These are phyloP conservation scores for Platalea minor DNA, from an alignment of 2,797 vertebrate genomes.

Conservation along the genomic window DNA sequence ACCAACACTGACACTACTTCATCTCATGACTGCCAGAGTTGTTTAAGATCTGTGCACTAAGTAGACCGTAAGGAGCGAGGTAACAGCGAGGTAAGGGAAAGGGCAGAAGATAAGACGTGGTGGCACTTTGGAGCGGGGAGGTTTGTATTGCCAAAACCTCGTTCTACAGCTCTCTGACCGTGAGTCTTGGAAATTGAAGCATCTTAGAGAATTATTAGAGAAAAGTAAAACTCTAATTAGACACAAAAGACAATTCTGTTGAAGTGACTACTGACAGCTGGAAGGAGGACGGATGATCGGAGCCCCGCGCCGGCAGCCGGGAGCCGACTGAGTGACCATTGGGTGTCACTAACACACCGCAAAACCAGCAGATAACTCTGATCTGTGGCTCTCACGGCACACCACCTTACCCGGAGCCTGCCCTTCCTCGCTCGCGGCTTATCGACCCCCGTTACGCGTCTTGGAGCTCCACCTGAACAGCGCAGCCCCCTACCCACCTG, in stretches of 20 bases:
- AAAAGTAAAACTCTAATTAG: not conserved
- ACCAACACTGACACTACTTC: not conserved
- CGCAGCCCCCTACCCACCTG: not conserved
- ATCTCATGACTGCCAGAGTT: not conserved
- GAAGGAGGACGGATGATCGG: accelerated
- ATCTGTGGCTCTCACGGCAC: not conserved
- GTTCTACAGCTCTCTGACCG: too few species aligned
- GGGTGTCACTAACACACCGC: constrained; percentile 45
- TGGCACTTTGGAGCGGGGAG: not conserved
- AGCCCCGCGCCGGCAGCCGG: accelerated
- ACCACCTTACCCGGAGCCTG: not conserved
- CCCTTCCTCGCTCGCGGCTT: not conserved
- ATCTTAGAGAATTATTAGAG: accelerated
- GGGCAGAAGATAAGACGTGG: accelerated
- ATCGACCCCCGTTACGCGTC: accelerated
- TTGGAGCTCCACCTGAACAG: not conserved
- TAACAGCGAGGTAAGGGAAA: not conserved
- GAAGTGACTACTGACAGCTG: accelerated
- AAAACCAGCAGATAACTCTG: not conserved
- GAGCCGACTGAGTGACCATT: not conserved
- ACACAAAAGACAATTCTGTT: not conserved
- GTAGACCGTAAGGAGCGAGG: not conserved
- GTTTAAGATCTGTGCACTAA: accelerated
- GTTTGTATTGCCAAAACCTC: not conserved
- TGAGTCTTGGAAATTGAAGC: accelerated